Evolutionary conservation across 2,888 invertebrate genomes (phyloP).

Genomic region (Coelopa pilipes): DNA sequence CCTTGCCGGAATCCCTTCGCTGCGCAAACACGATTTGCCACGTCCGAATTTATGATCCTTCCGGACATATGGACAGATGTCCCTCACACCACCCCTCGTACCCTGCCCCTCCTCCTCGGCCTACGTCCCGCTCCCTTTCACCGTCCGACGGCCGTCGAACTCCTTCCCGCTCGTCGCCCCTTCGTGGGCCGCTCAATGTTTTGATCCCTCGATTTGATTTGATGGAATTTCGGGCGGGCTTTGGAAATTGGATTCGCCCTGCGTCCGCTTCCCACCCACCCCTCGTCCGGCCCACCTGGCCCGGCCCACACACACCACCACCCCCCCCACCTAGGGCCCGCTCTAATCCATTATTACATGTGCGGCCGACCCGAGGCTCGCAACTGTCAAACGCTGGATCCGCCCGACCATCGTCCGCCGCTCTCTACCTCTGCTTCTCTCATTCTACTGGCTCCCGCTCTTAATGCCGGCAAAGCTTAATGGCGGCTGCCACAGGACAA

Average conservation of each 20-base stretch:
- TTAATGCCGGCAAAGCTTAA: slow-evolving; percentile 30
- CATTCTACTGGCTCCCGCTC: not conserved
- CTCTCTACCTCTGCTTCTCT: not conserved
- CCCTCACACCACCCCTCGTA: not conserved
- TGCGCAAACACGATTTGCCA: slow-evolving; percentile 32
- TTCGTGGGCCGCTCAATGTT: slow-evolving; percentile 4
- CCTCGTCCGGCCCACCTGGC: not conserved
- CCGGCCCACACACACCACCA: not conserved
- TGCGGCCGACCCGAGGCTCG: slow-evolving; percentile 1
- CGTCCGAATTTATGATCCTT: slow-evolving; percentile 31
- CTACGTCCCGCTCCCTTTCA: too few relatives aligned
- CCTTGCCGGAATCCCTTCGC: too few relatives aligned
- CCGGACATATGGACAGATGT: not conserved
- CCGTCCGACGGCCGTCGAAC: not conserved
- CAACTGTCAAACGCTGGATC: slow-evolving; percentile 17
- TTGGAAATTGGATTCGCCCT: slow-evolving; percentile 15
- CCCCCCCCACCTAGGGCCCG: not conserved
- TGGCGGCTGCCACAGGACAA: slow-evolving; percentile 4
- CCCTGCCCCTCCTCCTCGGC: too few relatives aligned
- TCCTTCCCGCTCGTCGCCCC: not conserved
- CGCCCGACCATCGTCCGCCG: slow-evolving; percentile 4
- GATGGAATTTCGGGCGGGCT: slow-evolving; percentile 20
- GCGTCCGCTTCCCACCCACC: not conserved
- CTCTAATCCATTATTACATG: slow-evolving; percentile 32
- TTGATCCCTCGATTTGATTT: slow-evolving; percentile 27